Evolutionary conservation across 35 echinoderm and acorn worm genomes (phyloP).

Genomic region (Acanthaster planci): DNA sequence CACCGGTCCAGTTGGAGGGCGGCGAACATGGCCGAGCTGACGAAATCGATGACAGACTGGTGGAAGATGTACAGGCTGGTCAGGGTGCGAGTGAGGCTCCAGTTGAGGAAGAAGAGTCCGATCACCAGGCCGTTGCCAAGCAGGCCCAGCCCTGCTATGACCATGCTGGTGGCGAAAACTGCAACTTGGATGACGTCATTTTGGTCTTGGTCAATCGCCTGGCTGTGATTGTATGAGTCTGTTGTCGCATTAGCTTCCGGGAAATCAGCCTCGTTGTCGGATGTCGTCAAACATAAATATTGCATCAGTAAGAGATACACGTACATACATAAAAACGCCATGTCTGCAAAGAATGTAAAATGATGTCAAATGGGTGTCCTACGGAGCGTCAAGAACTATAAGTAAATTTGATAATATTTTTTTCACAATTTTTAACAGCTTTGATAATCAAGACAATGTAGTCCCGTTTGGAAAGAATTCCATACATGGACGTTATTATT

Average conservation of each 20-base stretch:
- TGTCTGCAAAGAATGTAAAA: not conserved
- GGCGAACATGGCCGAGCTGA: conserved; percentile 68
- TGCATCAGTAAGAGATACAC: not conserved
- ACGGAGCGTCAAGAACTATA: too few species aligned
- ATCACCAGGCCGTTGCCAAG: conserved; percentile 37
- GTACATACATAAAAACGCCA: not conserved
- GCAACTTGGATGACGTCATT: not conserved
- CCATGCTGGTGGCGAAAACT: not conserved
- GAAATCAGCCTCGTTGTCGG: not conserved
- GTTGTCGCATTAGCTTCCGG: not conserved
- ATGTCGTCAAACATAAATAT: not conserved
- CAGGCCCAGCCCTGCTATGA: conserved; percentile 21
- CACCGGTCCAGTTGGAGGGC: not conserved
- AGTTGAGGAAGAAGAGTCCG: conserved; percentile 1
- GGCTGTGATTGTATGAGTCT: not conserved
- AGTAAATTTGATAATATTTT: too few species aligned
- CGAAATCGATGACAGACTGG: conserved; percentile 82
- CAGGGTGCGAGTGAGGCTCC: not conserved
- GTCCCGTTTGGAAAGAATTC: too few species aligned
- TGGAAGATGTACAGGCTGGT: conserved; percentile 70
- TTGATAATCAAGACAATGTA: too few species aligned
- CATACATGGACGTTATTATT: too few species aligned
- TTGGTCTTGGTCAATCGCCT: not conserved
- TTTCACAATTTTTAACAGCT: too few species aligned
- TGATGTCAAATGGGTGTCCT: too few species aligned